A percentile compares a stretch with the other conserved stretches of the same genome.
Conservation (phyloP, 2,888 invertebrate genomes). For the Drosophila hamatofila region DNA sequence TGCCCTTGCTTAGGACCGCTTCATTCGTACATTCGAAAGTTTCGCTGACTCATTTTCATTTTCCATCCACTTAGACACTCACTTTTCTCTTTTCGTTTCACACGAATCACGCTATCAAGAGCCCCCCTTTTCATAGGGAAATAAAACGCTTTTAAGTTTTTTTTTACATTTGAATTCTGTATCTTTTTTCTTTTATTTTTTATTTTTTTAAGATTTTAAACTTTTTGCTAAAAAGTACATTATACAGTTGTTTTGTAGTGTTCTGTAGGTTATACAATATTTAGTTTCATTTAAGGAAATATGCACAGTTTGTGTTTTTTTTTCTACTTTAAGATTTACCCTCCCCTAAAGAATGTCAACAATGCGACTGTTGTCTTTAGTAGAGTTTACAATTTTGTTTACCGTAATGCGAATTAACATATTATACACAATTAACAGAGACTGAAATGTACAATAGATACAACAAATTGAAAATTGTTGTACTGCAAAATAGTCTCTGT, state of each 20-base stretch:
- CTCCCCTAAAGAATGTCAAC: constrained; percentile 26
- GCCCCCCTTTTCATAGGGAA: constrained; percentile 33
- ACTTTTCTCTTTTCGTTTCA: constrained; percentile 46
- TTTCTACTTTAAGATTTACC: constrained; percentile 33
- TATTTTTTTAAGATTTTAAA: constrained; percentile 6
- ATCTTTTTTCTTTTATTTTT: constrained; percentile 29
- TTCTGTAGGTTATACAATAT: constrained; percentile 61
- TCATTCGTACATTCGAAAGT: constrained; percentile 23
- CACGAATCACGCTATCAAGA: constrained; percentile 51
- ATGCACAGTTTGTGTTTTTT: constrained; percentile 67
- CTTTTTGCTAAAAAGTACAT: constrained; percentile 47
- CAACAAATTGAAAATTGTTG: constrained; percentile 14
- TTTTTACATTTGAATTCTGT: constrained; percentile 49
- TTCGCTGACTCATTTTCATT: constrained; percentile 43
- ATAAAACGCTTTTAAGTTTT: constrained; percentile 63
- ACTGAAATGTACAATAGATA: no score
- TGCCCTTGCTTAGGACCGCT: constrained; percentile 22
- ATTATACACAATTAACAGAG: constrained; percentile 23
- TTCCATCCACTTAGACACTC: constrained; percentile 32
- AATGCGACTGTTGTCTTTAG: constrained; percentile 35
- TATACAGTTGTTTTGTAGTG: constrained; percentile 35
- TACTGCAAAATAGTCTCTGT: constrained; percentile 15
- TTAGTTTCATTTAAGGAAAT: constrained; percentile 70
- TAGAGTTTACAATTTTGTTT: constrained; percentile 24
- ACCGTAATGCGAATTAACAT: constrained; percentile 27